These are phyloP conservation scores for Callocephalon fimbriatum DNA, from an alignment of 2,113 vertebrate species.

Conservation along the genomic window DNA sequence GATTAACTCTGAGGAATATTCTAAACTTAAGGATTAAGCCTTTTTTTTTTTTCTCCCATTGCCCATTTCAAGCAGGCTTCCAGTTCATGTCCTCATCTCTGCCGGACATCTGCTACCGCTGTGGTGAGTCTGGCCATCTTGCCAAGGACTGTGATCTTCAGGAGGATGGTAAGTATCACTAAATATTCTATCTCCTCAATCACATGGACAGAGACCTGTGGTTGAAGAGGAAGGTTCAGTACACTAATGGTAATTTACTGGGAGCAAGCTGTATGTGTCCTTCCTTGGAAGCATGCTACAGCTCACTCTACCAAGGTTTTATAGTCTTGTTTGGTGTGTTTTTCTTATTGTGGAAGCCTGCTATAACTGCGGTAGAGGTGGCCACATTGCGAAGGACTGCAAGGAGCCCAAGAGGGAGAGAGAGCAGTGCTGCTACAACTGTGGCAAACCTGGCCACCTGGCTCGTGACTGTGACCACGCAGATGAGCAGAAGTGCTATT, in stretches of 20 bases:
- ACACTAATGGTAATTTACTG: background rate
- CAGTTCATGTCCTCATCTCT: constrained; percentile 85
- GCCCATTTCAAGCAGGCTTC: constrained; percentile 76
- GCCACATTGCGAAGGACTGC: constrained; percentile 98
- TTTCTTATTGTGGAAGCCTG: constrained; percentile 88
- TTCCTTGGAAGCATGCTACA: background rate
- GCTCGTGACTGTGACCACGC: constrained; percentile 97
- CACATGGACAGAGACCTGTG: background rate
- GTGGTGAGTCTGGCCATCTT: constrained; percentile 97
- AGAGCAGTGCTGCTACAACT: constrained; percentile 98
- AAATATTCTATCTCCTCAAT: constrained; percentile 18
- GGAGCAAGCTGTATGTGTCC: accelerated
- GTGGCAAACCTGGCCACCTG: constrained; percentile 96
- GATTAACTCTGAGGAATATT: background rate
- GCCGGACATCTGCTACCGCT: constrained; percentile 93
- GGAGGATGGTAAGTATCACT: constrained; percentile 92
- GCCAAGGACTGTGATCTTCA: constrained; percentile 98
- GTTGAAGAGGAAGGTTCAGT: background rate
- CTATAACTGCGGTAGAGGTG: constrained; percentile 98
- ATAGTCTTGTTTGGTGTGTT: constrained; percentile 77
- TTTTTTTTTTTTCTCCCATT: background rate
- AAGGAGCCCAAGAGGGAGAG: constrained; percentile 97
- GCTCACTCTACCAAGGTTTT: constrained; percentile 55
- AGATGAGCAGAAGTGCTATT: constrained; percentile 98
- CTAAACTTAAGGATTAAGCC: background rate